A percentile compares a stretch with the other conserved stretches of the same genome.
Evolutionary conservation across 2,888 invertebrate genomes (phyloP).

Genomic region (Hypena proboscidalis): DNA sequence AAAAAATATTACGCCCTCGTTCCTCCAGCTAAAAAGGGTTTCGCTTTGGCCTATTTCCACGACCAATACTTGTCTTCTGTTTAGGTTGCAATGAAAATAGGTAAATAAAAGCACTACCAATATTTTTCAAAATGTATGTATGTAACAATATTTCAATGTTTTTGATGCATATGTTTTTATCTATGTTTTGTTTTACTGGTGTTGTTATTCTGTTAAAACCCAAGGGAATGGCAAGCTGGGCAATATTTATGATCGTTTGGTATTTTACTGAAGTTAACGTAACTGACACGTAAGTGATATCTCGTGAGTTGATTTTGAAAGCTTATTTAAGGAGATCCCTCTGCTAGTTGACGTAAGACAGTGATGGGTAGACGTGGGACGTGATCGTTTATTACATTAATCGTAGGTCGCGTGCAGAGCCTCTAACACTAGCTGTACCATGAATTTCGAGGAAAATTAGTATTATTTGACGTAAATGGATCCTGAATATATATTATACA

Average conservation of each 20-base stretch:
- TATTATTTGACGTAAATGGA: too few species aligned
- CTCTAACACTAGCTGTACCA: too few species aligned
- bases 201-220: constrained; percentile 4
- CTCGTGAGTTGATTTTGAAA: not conserved
- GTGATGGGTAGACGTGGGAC: too few species aligned
- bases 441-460: too few species aligned
- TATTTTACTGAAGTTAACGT: constrained; percentile 3
- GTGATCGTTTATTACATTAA: too few species aligned
- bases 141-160: constrained; percentile 10
- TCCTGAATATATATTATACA: too few species aligned
- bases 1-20: constrained; percentile 33
- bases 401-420: too few species aligned
- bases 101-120: not conserved
- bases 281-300: not conserved
- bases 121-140: not conserved
- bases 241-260: constrained; percentile 7
- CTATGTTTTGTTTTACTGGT: not conserved
- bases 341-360: too few species aligned
- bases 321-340: too few species aligned
- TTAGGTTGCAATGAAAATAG: not conserved
- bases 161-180: not conserved
- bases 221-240: constrained; percentile 9
- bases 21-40: constrained; percentile 16
- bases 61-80: constrained; percentile 1
- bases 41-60: constrained; percentile 7